Conservation (phyloP, 2,888 invertebrate species). For the Colletes collaris region DNA sequence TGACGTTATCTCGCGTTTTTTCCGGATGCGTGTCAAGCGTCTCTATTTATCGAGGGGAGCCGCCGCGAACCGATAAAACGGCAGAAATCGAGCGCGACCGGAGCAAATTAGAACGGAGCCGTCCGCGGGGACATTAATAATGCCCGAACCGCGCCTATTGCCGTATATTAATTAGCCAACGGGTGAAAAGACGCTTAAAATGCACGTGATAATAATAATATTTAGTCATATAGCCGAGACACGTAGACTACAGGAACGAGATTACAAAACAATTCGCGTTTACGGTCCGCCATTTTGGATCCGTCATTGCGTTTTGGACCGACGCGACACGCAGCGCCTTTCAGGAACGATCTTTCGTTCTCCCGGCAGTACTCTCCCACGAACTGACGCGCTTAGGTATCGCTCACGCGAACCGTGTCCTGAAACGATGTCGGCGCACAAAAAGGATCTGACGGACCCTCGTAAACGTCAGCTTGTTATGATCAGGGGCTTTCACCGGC, state of each 20-base stretch:
- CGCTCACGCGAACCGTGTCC: conserved; percentile 6
- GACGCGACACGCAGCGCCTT: too few species aligned
- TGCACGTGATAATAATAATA: too few species aligned
- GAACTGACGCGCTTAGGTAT: conserved; percentile 4
- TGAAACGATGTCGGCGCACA: conserved; percentile 13
- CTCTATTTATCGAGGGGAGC: conserved; percentile 22
- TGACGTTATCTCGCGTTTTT: conserved; percentile 27
- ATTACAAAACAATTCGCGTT: too few species aligned
- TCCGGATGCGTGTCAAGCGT: conserved; percentile 13
- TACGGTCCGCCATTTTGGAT: too few species aligned
- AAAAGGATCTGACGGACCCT: conserved; percentile 20
- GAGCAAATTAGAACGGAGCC: conserved; percentile 38
- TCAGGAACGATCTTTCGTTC: too few species aligned
- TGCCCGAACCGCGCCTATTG: conserved; percentile 3
- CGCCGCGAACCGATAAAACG: conserved; percentile 30
- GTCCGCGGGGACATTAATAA: conserved; percentile 30
- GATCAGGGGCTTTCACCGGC: conserved; percentile 38
- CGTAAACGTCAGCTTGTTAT: conserved; percentile 35
- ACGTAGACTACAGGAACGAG: too few species aligned
- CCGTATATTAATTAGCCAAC: background rate
- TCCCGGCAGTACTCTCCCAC: background rate
- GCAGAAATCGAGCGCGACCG: conserved; percentile 39
- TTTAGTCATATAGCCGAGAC: too few species aligned
- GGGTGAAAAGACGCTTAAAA: background rate
- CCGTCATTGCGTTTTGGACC: too few species aligned